Evolutionary conservation across 2,888 invertebrate species (phyloP).

Genomic region (Hofmannophila pseudospretella): DNA sequence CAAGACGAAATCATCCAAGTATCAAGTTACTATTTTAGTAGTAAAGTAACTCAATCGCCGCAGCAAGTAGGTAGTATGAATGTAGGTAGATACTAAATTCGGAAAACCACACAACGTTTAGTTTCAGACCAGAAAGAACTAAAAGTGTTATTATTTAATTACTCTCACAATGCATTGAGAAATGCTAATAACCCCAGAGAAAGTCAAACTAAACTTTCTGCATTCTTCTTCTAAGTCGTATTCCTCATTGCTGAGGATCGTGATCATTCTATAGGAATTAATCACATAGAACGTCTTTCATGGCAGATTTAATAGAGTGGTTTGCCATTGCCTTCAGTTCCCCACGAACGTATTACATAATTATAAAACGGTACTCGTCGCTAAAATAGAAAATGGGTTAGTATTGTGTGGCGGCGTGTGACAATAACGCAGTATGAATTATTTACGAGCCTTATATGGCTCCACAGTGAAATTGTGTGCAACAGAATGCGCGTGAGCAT

Average conservation of each 20-base stretch:
- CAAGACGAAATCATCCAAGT: slow-evolving; percentile 18
- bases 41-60: slow-evolving; percentile 1
- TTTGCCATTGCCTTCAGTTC: too few relatives aligned
- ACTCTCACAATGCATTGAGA: background rate
- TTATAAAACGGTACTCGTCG: background rate
- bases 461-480: slow-evolving; percentile 38
- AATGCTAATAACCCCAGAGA: background rate
- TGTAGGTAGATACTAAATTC: background rate
- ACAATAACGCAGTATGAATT: slow-evolving; percentile 52
- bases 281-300: too few relatives aligned
- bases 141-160: background rate
- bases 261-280: too few relatives aligned
- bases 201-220: background rate
- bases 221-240: too few relatives aligned
- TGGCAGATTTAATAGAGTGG: too few relatives aligned
- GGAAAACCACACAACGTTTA: background rate
- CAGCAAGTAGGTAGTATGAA: background rate
- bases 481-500: slow-evolving; percentile 25
- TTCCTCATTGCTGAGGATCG: too few relatives aligned
- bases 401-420: slow-evolving; percentile 37
- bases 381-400: slow-evolving; percentile 53
- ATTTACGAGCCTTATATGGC: slow-evolving; percentile 43
- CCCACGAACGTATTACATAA: background rate
- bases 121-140: slow-evolving; percentile 2
- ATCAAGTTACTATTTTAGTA: slow-evolving; percentile 5